These are phyloP conservation scores for Ectemnius lituratus DNA, from an alignment of 2,888 invertebrate genomes.

Conservation along the genomic window DNA sequence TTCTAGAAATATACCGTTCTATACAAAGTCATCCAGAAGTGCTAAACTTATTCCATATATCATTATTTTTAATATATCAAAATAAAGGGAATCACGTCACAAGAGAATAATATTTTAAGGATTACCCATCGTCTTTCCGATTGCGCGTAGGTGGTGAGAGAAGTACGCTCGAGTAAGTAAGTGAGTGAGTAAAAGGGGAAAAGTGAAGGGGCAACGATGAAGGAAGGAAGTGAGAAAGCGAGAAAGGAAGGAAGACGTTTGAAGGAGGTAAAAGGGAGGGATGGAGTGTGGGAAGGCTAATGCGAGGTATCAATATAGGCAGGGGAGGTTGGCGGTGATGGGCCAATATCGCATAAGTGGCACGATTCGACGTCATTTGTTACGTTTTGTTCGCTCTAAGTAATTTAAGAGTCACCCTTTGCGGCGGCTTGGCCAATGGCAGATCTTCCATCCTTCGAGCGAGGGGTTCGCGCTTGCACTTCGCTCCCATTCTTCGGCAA, in stretches of 20 bases:
- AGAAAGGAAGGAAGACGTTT: conserved; percentile 26
- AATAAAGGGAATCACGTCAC: no score
- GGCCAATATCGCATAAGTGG: conserved; percentile 74
- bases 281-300: conserved; percentile 52
- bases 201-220: conserved; percentile 10
- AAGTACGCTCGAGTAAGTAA: background rate
- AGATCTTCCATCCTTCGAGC: background rate
- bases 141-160: background rate
- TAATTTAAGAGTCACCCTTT: conserved; percentile 71
- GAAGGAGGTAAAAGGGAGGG: conserved; percentile 21
- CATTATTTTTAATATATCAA: no score
- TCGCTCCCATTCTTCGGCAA: conserved; percentile 73
- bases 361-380: conserved; percentile 72
- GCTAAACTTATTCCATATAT: no score
- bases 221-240: background rate
- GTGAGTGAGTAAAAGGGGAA: no score
- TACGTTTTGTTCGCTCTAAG: conserved; percentile 73
- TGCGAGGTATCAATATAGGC: conserved; percentile 70
- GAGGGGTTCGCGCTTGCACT: conserved; percentile 53
- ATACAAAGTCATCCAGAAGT: no score
- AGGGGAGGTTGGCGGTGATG: conserved; percentile 62
- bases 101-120: background rate
- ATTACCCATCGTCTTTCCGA: background rate
- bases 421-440: conserved; percentile 10
- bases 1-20: no score